These are phyloP conservation scores for Ellobium chinense DNA, from an alignment of 2,888 invertebrate species.

Conservation along the genomic window DNA sequence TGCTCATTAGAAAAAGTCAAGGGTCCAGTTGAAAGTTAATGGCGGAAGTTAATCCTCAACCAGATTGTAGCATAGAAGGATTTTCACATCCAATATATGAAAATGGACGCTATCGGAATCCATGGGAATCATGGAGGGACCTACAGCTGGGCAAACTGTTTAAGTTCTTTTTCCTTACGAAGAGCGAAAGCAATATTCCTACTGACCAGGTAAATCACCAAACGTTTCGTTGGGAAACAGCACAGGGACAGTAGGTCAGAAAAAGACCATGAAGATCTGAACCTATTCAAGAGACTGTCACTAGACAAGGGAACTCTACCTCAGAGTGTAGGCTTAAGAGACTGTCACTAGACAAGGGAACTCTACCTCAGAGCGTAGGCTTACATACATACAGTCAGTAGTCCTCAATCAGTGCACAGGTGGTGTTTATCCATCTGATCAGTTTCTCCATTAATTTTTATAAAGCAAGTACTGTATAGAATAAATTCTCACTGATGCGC, in stretches of 20 bases:
- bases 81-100: constrained; percentile 56
- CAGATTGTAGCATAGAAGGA: no score
- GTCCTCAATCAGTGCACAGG: no score
- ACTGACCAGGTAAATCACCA: not conserved
- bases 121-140: constrained; percentile 65
- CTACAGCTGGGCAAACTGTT: not conserved
- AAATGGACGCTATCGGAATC: constrained; percentile 70
- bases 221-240: no score
- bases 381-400: no score
- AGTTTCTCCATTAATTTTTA: no score
- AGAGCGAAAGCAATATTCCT: constrained; percentile 47
- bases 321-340: not conserved
- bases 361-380: not conserved
- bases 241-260: no score
- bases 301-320: not conserved
- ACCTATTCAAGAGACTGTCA: not conserved
- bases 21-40: no score
- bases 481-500: no score
- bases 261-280: not conserved
- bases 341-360: not conserved
- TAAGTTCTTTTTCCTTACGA: constrained; percentile 23
- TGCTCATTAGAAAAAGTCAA: no score
- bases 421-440: no score
- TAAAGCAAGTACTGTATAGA: no score
- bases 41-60: no score